These are phyloP conservation scores for Stichodactyla helianthus DNA, from an alignment of 64 coral and sea anemone genomes.

Conservation along the genomic window DNA sequence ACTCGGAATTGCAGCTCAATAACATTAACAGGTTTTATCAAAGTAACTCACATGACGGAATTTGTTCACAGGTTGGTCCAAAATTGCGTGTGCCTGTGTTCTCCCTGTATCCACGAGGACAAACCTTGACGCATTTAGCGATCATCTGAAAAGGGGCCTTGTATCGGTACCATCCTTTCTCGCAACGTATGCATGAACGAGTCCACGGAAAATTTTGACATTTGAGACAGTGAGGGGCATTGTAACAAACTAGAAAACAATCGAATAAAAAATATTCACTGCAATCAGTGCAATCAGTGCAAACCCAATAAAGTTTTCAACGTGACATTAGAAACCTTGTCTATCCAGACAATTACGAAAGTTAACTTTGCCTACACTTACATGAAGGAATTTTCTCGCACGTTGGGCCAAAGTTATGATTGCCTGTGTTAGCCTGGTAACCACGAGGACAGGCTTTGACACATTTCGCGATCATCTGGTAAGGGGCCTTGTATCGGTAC, in stretches of 20 bases:
- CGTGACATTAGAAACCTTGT: no score
- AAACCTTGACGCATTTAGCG: not conserved
- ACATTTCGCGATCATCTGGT: not conserved
- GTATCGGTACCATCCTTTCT: not conserved
- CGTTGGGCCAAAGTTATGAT: not conserved
- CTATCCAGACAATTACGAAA: no score
- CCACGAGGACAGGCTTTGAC: not conserved
- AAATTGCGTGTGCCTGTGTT: not conserved
- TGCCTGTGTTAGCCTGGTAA: not conserved
- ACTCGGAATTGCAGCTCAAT: no score
- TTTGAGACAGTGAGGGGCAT: not conserved
- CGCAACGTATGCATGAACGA: not conserved
- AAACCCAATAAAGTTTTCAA: not conserved
- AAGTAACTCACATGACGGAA: not conserved
- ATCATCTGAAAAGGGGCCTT: not conserved
- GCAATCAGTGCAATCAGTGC: no score
- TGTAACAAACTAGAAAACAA: not conserved
- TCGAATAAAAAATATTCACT: not conserved
- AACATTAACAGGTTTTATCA: no score
- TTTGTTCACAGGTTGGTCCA: not conserved
- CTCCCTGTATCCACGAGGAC: not conserved
- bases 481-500: not conserved
- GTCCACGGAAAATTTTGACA: not conserved
- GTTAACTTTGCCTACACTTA: no score
- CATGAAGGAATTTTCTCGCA: not conserved